phyloP scores from a whole-genome alignment of 2,888 invertebrate genomes.

The Chalcosyrphus nemorum region DNA sequence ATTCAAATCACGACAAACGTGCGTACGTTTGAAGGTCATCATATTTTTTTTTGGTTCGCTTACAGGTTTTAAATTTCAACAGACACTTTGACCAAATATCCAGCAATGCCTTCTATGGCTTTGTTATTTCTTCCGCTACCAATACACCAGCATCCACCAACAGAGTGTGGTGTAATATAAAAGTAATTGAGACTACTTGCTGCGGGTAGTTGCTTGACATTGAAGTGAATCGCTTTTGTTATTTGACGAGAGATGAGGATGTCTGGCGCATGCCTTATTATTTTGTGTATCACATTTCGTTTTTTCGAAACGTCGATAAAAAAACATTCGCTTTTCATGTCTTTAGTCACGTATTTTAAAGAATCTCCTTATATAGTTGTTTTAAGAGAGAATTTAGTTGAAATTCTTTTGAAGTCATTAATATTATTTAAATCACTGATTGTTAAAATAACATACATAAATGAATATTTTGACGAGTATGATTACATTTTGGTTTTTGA shows the following conservation, averaged over 20 bases:
- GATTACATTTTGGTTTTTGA: background rate
- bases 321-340: background rate
- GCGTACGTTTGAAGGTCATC: constrained; percentile 44
- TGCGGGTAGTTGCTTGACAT: constrained; percentile 44
- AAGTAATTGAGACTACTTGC: constrained; percentile 37
- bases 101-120: background rate
- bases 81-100: background rate
- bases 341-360: constrained; percentile 7
- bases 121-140: constrained; percentile 3
- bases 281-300: constrained; percentile 11
- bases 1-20: constrained; percentile 10
- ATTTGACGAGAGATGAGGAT: background rate
- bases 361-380: background rate
- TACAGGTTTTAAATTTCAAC: constrained; percentile 22
- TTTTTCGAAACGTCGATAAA: background rate
- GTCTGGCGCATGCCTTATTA: background rate
- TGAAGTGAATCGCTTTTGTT: constrained; percentile 39
- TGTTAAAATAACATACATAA: background rate
- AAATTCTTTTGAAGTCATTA: background rate
- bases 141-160: constrained; percentile 5
- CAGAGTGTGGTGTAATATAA: constrained; percentile 14
- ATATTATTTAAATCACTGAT: background rate
- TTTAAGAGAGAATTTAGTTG: background rate
- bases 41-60: background rate
- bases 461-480: too few relatives aligned